These are phyloP conservation scores for Carterocephalus palaemon DNA, from an alignment of 2,888 invertebrate species.

Conservation along the genomic window DNA sequence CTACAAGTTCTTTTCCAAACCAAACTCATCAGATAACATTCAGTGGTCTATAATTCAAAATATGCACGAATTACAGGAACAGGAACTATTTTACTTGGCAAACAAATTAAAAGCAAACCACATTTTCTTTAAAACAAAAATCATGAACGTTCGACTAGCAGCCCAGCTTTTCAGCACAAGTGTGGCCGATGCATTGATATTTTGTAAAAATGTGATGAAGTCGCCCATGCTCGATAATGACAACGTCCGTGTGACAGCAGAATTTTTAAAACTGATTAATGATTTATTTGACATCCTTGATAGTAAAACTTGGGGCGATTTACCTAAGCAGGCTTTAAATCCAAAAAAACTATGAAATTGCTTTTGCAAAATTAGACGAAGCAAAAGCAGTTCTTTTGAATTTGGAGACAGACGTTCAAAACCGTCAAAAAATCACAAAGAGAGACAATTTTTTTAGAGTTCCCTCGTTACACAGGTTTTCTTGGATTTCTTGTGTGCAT, in stretches of 20 bases:
- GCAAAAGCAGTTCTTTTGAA: conserved; percentile 1
- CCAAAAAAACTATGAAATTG: conserved; percentile 5
- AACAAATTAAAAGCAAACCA: conserved; percentile 18
- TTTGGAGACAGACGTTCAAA: neutral
- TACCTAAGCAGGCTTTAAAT: conserved; percentile 7
- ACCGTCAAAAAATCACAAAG: neutral
- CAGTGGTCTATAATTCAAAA: conserved; percentile 17
- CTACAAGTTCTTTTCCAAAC: conserved; percentile 15
- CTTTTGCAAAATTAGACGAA: conserved; percentile 8
- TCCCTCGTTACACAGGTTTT: conserved; percentile 15
- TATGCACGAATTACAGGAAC: conserved; percentile 24
- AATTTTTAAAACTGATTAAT: conserved; percentile 18
- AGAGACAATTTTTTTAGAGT: conserved; percentile 8
- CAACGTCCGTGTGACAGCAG: neutral
- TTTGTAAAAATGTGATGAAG: conserved; percentile 11
- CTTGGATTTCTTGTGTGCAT: conserved; percentile 11
- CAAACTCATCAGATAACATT: conserved; percentile 15
- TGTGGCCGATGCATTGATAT: conserved; percentile 25
- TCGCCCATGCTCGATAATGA: conserved; percentile 6
- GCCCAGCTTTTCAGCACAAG: conserved; percentile 31
- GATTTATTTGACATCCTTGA: conserved; percentile 12
- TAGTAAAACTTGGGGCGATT: neutral
- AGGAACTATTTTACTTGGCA: conserved; percentile 14
- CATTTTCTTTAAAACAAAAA: conserved; percentile 28
- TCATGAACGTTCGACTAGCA: conserved; percentile 31